Conservation (phyloP, 2,888 invertebrate genomes). For the Spisula subtruncata region DNA sequence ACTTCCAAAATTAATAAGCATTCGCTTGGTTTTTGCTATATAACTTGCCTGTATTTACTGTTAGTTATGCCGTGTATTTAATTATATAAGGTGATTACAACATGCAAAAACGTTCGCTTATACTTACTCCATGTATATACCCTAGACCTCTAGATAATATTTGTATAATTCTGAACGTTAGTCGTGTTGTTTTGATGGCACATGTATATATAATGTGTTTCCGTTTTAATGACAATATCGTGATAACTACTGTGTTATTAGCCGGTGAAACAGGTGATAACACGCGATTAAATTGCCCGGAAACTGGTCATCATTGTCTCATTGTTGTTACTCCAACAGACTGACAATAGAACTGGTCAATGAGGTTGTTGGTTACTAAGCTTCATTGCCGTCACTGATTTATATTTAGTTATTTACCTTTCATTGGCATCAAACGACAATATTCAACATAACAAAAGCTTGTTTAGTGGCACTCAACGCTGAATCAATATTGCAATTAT, state of each 20-base stretch:
- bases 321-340: neutral
- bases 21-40: neutral
- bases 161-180: neutral
- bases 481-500: slow-evolving; percentile 53
- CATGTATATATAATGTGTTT: neutral
- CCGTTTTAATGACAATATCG: neutral
- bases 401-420: slow-evolving; percentile 24
- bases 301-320: neutral
- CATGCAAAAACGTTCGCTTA: neutral
- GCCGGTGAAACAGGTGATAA: neutral
- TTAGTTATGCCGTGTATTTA: neutral
- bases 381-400: neutral
- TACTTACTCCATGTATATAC: neutral
- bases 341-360: neutral
- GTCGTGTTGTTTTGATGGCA: neutral
- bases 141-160: neutral
- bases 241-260: neutral
- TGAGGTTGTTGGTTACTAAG: neutral
- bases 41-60: neutral
- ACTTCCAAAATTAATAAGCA: slow-evolving; percentile 9
- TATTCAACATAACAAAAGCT: neutral
- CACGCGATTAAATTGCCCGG: neutral
- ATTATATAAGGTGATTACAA: neutral
- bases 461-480: neutral
- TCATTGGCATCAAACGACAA: slow-evolving; percentile 26